These are phyloP conservation scores for Argopecten irradians DNA, from an alignment of 1,140 invertebrate species.

Conservation along the genomic window DNA sequence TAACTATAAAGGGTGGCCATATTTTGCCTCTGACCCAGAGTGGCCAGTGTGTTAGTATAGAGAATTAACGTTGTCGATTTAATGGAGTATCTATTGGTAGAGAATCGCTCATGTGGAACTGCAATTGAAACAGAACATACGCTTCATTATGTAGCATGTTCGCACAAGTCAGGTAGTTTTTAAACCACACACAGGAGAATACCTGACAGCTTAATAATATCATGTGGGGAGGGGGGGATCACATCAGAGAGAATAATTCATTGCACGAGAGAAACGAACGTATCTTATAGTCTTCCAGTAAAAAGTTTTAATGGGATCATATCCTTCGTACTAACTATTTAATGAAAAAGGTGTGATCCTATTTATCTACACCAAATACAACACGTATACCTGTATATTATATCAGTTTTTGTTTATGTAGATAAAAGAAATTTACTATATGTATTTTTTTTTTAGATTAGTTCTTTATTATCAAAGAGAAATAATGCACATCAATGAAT, in stretches of 20 bases:
- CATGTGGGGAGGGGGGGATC: neutral
- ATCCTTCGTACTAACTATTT: neutral
- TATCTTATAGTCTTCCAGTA: neutral
- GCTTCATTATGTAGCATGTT: slow-evolving; percentile 8
- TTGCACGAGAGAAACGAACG: neutral
- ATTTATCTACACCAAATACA: neutral
- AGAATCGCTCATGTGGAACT: too few species aligned
- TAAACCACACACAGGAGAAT: neutral
- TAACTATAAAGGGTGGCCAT: neutral
- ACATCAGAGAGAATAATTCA: neutral
- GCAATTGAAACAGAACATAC: neutral
- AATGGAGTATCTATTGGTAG: neutral
- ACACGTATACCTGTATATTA: too few species aligned
- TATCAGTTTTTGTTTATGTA: neutral
- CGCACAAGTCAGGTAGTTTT: neutral
- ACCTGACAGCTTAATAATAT: neutral
- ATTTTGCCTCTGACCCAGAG: neutral
- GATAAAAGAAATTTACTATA: neutral
- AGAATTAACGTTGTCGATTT: neutral
- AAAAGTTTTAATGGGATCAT: neutral
- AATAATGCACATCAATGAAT: neutral
- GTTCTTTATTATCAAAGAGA: neutral
- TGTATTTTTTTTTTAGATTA: neutral
- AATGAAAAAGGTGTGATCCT: neutral
- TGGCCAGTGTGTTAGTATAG: neutral